Evolutionary conservation across 2,888 invertebrate species (phyloP).

Genomic region (Orchesella flavescens): DNA sequence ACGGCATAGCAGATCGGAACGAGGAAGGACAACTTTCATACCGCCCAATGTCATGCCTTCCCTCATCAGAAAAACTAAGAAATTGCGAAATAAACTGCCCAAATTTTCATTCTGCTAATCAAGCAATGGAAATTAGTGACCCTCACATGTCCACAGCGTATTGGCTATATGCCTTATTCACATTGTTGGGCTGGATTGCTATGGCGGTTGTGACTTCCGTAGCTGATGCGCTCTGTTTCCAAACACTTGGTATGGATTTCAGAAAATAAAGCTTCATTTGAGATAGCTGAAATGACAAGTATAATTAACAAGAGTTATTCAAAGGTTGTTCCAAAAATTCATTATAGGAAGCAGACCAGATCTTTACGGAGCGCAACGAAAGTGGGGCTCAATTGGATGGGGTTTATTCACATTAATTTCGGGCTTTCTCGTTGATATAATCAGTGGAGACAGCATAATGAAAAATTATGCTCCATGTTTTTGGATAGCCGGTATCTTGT

Average conservation of each 20-base stretch:
- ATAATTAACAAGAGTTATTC: background rate
- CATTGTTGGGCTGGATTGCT: slow-evolving; percentile 86
- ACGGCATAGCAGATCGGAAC: background rate
- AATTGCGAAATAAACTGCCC: slow-evolving; percentile 63
- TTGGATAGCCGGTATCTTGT: slow-evolving; percentile 78
- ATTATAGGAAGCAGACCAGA: slow-evolving; percentile 81
- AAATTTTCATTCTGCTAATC: slow-evolving; percentile 26
- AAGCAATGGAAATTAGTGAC: slow-evolving; percentile 24
- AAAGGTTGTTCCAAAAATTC: background rate
- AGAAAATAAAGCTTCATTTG: background rate
- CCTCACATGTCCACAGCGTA: slow-evolving; percentile 76
- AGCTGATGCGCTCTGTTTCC: slow-evolving; percentile 92
- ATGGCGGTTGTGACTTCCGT: slow-evolving; percentile 91
- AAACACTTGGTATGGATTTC: slow-evolving; percentile 81
- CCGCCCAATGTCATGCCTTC: slow-evolving; percentile 27
- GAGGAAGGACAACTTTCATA: background rate
- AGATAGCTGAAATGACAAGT: background rate
- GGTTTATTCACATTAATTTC: slow-evolving; percentile 85
- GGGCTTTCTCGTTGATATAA: slow-evolving; percentile 84
- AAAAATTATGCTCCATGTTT: slow-evolving; percentile 88
- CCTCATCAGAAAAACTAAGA: too few species aligned
- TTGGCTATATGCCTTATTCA: slow-evolving; percentile 84
- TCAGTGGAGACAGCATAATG: slow-evolving; percentile 79
- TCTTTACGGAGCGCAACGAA: slow-evolving; percentile 87
- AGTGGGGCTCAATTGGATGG: slow-evolving; percentile 93